A percentile compares a stretch with the other conserved stretches of the same genome.
These are phyloP conservation scores for Plagodis pulveraria DNA, from an alignment of 2,888 invertebrate species.

Conservation along the genomic window DNA sequence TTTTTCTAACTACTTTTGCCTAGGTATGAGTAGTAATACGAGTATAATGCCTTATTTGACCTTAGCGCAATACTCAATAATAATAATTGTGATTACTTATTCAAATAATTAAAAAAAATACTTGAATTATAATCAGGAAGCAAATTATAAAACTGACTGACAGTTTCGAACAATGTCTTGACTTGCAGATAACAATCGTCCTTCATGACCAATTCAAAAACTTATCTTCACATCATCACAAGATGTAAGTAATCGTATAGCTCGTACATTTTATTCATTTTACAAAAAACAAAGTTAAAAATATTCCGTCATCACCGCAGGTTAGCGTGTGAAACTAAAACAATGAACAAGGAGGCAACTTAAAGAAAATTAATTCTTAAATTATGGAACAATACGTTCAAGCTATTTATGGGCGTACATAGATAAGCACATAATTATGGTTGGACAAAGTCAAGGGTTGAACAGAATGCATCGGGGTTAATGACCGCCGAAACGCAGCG, in stretches of 20 bases:
- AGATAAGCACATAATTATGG: conserved; percentile 27
- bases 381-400: conserved; percentile 14
- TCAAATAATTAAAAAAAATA: no score
- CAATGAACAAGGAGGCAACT: conserved; percentile 18
- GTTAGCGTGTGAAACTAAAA: conserved; percentile 19
- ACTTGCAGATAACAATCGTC: conserved; percentile 11
- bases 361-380: conserved; percentile 24
- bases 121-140: neutral
- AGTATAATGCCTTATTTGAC: no score
- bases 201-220: conserved; percentile 11
- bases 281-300: conserved; percentile 4
- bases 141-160: neutral
- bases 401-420: conserved; percentile 23
- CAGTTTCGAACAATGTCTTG: conserved; percentile 10
- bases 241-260: conserved; percentile 2
- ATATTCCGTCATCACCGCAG: conserved; percentile 18
- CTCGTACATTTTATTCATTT: conserved; percentile 2
- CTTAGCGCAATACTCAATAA: no score
- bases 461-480: conserved; percentile 70
- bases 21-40: no score
- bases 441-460: conserved; percentile 77
- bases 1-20: no score
- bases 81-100: no score
- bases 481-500: conserved; percentile 80
- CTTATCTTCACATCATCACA: conserved; percentile 4